Evolutionary conservation across 2,888 invertebrate species (phyloP).

Genomic region (Lasioglossum pauxillum): DNA sequence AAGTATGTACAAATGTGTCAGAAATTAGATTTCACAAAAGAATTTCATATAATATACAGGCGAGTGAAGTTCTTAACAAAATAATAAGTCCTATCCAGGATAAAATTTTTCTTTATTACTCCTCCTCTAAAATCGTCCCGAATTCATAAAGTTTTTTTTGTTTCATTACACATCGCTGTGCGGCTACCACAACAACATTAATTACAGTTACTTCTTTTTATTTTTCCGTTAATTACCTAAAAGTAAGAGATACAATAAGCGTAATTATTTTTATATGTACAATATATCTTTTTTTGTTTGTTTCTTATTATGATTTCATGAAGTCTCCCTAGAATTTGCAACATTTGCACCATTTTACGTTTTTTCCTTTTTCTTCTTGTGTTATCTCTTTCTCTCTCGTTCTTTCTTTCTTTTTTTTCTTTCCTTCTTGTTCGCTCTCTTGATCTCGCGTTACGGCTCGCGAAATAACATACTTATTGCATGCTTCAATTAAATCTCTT

Average conservation of each 20-base stretch:
- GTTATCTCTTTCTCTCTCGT: slow-evolving; percentile 41
- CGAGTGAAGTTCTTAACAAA: slow-evolving; percentile 73
- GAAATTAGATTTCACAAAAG: slow-evolving; percentile 68
- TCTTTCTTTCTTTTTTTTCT: slow-evolving; percentile 6
- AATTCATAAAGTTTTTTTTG: slow-evolving; percentile 75
- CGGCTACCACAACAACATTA: slow-evolving; percentile 84
- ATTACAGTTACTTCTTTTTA: slow-evolving; percentile 81
- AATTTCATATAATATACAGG: slow-evolving; percentile 67
- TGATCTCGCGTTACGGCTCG: slow-evolving; percentile 74
- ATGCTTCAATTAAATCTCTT: slow-evolving; percentile 60
- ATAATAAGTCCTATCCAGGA: slow-evolving; percentile 80
- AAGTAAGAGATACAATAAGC: slow-evolving; percentile 84
- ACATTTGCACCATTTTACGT: slow-evolving; percentile 72
- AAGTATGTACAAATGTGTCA: slow-evolving; percentile 68
- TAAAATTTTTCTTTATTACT: slow-evolving; percentile 83
- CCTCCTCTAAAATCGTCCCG: slow-evolving; percentile 82
- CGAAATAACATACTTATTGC: slow-evolving; percentile 70
- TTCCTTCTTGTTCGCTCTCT: background rate
- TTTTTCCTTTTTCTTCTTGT: background rate
- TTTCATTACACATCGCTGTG: slow-evolving; percentile 83
- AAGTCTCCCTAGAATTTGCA: slow-evolving; percentile 74
- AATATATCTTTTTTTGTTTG: slow-evolving; percentile 79
- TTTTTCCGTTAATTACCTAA: slow-evolving; percentile 82
- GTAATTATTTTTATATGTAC: slow-evolving; percentile 84
- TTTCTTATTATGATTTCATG: slow-evolving; percentile 76